A percentile compares a stretch with the other conserved stretches of the same genome.
Evolutionary conservation across 2,888 invertebrate species (phyloP).

Genomic region (Pollenia labialis): DNA sequence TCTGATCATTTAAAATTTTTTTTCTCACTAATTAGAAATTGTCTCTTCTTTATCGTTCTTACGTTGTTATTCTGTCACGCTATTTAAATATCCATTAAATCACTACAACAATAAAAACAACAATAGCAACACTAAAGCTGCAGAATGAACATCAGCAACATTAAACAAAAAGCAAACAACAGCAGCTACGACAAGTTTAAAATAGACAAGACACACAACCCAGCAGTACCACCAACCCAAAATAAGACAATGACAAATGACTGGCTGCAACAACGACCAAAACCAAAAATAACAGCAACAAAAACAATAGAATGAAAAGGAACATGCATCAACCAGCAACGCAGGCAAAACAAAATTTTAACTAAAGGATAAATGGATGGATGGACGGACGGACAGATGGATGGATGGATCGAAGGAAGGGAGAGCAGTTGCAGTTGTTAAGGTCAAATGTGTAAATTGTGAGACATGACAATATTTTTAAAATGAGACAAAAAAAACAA

Average conservation of each 20-base stretch:
- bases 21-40: constrained; percentile 51
- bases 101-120: constrained; percentile 13
- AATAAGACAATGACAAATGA: constrained; percentile 72
- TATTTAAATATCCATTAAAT: constrained; percentile 60
- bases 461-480: constrained; percentile 68
- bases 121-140: constrained; percentile 11
- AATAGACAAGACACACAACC: constrained; percentile 18
- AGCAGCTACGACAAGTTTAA: constrained; percentile 58
- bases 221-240: constrained; percentile 34
- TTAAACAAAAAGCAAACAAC: constrained; percentile 36
- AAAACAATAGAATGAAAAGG: constrained; percentile 40
- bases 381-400: neutral
- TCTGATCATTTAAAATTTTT: constrained; percentile 15
- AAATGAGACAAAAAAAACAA: constrained; percentile 38
- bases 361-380: constrained; percentile 24
- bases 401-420: neutral
- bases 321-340: constrained; percentile 35
- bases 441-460: constrained; percentile 67
- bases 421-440: constrained; percentile 29
- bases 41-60: constrained; percentile 23
- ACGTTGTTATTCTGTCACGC: constrained; percentile 48
- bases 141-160: constrained; percentile 30
- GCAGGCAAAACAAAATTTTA: constrained; percentile 1
- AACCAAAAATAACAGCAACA: constrained; percentile 54
- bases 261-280: constrained; percentile 32